Evolutionary conservation across 2,113 vertebrate species (phyloP).

Genomic region (Upupa epops): DNA sequence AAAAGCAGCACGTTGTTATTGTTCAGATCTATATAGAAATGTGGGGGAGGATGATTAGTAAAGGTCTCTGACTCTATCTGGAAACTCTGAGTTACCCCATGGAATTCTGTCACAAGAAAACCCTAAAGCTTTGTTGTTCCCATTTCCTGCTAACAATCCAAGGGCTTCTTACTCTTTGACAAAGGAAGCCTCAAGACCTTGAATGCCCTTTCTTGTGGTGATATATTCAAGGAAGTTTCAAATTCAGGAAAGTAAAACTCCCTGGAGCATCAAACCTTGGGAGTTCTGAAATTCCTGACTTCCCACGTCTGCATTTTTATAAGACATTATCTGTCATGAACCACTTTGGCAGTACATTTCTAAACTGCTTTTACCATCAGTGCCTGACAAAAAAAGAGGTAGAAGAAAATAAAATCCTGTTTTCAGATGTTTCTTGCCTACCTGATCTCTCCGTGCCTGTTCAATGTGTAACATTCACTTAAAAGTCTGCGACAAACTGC

Average conservation of each 20-base stretch:
- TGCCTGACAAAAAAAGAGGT: not conserved
- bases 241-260: not conserved
- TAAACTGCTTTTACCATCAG: not conserved
- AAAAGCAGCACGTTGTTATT: not conserved
- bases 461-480: not conserved
- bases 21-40: accelerated
- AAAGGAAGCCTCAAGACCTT: not conserved
- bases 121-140: not conserved
- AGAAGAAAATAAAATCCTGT: not conserved
- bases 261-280: not conserved
- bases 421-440: not conserved
- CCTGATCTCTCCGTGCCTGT: not conserved
- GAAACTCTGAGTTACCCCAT: not conserved
- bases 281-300: not conserved
- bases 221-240: not conserved
- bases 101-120: not conserved
- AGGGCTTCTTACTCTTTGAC: not conserved
- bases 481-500: not conserved
- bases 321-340: not conserved
- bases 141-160: not conserved
- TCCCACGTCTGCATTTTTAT: not conserved
- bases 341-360: not conserved
- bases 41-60: not conserved
- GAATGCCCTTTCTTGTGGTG: not conserved
- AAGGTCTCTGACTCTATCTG: not conserved